Percentiles rank a stretch among this genome's conserved stretches.
These are phyloP conservation scores for Eupithecia exiguata DNA, from an alignment of 2,888 invertebrate species.

Conservation along the genomic window DNA sequence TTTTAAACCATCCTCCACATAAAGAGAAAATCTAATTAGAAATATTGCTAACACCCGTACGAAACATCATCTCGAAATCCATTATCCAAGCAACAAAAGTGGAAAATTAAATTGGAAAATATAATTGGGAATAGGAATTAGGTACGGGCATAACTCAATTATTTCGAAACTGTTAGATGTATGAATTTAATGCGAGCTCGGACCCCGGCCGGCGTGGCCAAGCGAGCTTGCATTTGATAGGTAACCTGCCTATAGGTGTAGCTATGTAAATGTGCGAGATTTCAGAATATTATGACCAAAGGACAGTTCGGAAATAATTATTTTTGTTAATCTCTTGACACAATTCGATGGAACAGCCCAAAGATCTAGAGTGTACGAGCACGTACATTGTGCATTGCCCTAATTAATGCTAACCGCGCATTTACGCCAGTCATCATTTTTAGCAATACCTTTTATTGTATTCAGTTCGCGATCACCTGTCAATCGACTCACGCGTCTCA, in stretches of 20 bases:
- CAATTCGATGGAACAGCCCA: too few species aligned
- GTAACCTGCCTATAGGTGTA: neutral
- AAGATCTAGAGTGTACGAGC: too few species aligned
- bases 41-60: conserved; percentile 38
- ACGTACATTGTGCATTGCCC: too few species aligned
- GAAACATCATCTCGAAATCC: conserved; percentile 53
- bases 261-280: too few species aligned
- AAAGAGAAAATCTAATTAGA: conserved; percentile 38
- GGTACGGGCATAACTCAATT: conserved; percentile 62
- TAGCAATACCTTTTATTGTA: too few species aligned
- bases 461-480: too few species aligned
- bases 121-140: conserved; percentile 67
- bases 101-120: conserved; percentile 71
- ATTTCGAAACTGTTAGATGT: conserved; percentile 50
- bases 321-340: too few species aligned
- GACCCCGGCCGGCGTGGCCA: neutral
- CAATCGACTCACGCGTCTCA: too few species aligned
- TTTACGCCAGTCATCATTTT: too few species aligned
- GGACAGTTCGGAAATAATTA: too few species aligned
- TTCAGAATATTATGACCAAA: too few species aligned
- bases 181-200: conserved; percentile 43
- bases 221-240: neutral
- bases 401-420: too few species aligned
- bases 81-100: conserved; percentile 64
- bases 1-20: conserved; percentile 13